These are phyloP conservation scores for Dryobates pubescens DNA, from an alignment of 2,797 vertebrate genomes.

Conservation along the genomic window DNA sequence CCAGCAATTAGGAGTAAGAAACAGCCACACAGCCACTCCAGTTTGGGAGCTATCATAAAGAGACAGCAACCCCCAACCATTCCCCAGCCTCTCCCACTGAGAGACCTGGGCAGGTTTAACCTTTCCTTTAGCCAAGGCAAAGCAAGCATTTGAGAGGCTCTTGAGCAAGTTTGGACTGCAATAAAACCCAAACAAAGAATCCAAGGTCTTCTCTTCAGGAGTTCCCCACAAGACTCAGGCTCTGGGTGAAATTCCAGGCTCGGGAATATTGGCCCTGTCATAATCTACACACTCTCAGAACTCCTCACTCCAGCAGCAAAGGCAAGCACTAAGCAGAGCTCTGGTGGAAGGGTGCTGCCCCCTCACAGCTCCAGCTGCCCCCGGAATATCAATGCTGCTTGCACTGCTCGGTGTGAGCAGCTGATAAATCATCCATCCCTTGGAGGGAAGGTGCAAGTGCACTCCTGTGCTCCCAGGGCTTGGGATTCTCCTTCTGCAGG, in stretches of 20 bases:
- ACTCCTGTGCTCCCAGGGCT: background rate
- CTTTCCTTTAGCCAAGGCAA: background rate
- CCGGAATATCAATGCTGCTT: constrained; percentile 58
- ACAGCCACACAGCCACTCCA: background rate
- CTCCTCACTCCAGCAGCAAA: background rate
- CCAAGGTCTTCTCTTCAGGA: background rate
- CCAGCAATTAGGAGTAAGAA: background rate
- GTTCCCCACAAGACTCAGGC: background rate
- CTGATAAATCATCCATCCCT: constrained; percentile 62
- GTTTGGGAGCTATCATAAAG: background rate
- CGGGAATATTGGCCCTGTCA: background rate
- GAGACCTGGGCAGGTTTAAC: background rate
- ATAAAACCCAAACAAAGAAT: background rate
- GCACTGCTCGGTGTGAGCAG: constrained; percentile 42
- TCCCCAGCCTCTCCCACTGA: background rate
- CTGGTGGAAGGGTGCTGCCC: background rate
- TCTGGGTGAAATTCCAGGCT: background rate
- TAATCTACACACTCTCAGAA: background rate
- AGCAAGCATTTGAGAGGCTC: background rate
- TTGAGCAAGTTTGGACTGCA: background rate
- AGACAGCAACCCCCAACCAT: background rate
- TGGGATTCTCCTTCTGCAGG: background rate
- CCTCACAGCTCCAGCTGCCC: constrained; percentile 12
- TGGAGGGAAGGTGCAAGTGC: constrained; percentile 45
- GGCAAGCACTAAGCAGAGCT: constrained; percentile 15